phyloP scores from a whole-genome alignment of 2,113 vertebrate genomes.

The Pterophyllum scalare region DNA sequence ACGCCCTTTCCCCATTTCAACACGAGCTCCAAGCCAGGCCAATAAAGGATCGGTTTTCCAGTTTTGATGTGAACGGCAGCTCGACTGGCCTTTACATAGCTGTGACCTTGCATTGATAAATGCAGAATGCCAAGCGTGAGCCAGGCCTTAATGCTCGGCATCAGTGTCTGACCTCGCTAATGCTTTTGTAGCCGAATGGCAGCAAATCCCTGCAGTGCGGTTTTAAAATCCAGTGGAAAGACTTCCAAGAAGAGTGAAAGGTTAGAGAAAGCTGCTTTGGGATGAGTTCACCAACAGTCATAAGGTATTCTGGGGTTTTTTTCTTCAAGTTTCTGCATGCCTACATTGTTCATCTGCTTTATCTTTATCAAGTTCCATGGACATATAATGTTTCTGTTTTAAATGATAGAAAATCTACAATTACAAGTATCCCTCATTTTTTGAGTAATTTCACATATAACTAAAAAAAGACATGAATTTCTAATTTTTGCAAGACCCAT shows the following conservation, averaged over 20 bases:
- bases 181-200: neutral
- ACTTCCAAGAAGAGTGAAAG: neutral
- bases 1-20: neutral
- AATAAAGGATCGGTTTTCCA: neutral
- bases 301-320: neutral
- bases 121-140: neutral
- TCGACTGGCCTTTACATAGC: neutral
- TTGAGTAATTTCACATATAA: neutral
- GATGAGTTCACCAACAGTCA: neutral
- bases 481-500: neutral
- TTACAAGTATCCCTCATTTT: too few relatives aligned
- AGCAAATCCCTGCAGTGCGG: neutral
- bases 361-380: neutral
- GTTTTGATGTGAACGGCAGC: slow-evolving; percentile 1
- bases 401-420: neutral
- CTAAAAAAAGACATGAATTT: neutral
- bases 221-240: neutral
- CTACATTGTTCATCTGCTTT: neutral
- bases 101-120: slow-evolving; percentile 5
- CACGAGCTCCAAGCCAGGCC: neutral
- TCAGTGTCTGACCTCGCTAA: neutral
- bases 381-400: neutral
- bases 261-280: neutral
- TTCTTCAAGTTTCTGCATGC: neutral
- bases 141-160: neutral